These are phyloP conservation scores for Turritopsis rubra DNA, from an alignment of 30 jellyfish, hydroid and myxozoan genomes.

Conservation along the genomic window DNA sequence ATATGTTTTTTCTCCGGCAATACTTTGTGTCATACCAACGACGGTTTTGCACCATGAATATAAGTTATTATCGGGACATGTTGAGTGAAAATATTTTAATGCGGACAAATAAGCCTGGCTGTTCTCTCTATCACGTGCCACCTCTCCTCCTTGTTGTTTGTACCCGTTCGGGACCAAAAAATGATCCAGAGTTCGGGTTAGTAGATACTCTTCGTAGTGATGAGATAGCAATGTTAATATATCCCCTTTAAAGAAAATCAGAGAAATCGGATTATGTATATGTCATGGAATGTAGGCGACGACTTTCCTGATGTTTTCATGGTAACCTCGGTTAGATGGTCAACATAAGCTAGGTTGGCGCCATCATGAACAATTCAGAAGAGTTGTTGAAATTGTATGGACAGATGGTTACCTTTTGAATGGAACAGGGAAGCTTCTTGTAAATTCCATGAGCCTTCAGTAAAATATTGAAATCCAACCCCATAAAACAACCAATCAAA, in stretches of 20 bases:
- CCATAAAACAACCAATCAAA: constrained; percentile 37
- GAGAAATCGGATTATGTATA: background rate
- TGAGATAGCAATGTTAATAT: background rate
- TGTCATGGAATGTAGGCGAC: background rate
- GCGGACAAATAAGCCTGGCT: background rate
- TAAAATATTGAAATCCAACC: constrained; percentile 22
- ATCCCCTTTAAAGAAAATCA: background rate
- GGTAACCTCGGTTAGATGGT: too few relatives aligned
- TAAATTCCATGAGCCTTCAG: constrained; percentile 26
- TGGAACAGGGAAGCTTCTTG: background rate
- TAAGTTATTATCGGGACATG: background rate
- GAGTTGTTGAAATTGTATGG: too few relatives aligned
- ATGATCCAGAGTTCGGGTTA: background rate
- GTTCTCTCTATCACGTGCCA: background rate
- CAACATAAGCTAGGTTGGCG: too few relatives aligned
- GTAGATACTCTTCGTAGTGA: background rate
- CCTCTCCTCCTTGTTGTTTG: background rate
- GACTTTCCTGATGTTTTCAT: background rate
- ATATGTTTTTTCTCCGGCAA: background rate
- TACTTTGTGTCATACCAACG: background rate
- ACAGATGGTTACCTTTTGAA: constrained; percentile 23
- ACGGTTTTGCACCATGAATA: background rate
- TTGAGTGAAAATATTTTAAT: background rate
- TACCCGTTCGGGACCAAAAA: background rate
- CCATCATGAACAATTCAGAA: too few relatives aligned